Percentiles rank a stretch among this genome's conserved stretches.
phyloP scores from a whole-genome alignment of 2,888 invertebrate species.

The Suillia variegata region DNA sequence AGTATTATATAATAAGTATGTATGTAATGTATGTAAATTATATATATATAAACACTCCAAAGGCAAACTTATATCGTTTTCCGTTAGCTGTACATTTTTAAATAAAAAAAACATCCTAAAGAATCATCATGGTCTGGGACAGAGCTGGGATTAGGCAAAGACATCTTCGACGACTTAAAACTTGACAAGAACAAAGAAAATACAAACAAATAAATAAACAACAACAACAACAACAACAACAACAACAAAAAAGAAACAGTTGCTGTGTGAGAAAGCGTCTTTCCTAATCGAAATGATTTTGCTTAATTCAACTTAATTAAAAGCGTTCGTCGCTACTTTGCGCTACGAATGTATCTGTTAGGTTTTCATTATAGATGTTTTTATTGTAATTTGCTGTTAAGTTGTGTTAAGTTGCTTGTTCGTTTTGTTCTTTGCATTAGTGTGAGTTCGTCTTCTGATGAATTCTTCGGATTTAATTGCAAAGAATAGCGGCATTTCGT shows the following conservation, averaged over 20 bases:
- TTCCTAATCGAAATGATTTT: conserved; percentile 51
- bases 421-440: not conserved
- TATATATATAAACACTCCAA: no score
- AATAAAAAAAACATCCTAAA: no score
- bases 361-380: not conserved
- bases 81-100: no score
- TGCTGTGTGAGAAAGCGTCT: not conserved
- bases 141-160: no score
- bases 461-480: not conserved
- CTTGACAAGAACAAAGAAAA: no score
- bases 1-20: no score
- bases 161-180: no score
- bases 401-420: not conserved
- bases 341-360: conserved; percentile 4
- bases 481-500: no score
- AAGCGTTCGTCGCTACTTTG: conserved; percentile 39
- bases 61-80: no score
- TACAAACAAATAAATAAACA: not conserved
- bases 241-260: not conserved
- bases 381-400: not conserved
- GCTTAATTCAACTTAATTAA: conserved; percentile 54
- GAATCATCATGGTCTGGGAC: no score
- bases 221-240: not conserved
- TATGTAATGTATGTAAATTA: no score
- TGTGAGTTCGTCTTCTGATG: not conserved